These are phyloP conservation scores for Cygnus atratus DNA, from an alignment of 2,113 vertebrate species.

Conservation along the genomic window DNA sequence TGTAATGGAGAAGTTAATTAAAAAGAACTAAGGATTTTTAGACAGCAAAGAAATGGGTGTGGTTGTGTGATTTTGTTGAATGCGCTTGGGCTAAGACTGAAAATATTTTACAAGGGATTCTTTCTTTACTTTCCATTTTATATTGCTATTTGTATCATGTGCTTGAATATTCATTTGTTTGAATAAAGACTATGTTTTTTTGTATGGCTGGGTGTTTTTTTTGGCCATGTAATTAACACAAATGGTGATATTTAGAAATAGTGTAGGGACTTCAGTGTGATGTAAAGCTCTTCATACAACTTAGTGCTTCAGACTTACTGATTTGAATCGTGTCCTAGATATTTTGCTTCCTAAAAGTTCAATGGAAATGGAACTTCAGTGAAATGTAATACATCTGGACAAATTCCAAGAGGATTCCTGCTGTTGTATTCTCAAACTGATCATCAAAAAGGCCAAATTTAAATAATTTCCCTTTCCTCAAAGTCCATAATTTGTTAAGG, in stretches of 20 bases:
- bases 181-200: neutral
- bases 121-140: neutral
- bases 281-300: neutral
- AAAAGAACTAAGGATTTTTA: constrained; percentile 32
- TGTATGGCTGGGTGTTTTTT: neutral
- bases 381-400: neutral
- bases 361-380: neutral
- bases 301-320: neutral
- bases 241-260: neutral
- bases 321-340: neutral
- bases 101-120: neutral
- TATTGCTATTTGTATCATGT: neutral
- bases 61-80: neutral
- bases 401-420: neutral
- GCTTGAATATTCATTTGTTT: neutral
- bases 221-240: neutral
- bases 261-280: neutral
- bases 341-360: neutral
- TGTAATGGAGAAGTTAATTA: constrained; percentile 54
- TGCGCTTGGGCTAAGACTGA: neutral
- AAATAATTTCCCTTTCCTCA: neutral
- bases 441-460: neutral
- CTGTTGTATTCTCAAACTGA: neutral
- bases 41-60: neutral
- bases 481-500: neutral